These are phyloP conservation scores for Mycalesis mineus DNA, from an alignment of 2,888 invertebrate species.

Conservation along the genomic window DNA sequence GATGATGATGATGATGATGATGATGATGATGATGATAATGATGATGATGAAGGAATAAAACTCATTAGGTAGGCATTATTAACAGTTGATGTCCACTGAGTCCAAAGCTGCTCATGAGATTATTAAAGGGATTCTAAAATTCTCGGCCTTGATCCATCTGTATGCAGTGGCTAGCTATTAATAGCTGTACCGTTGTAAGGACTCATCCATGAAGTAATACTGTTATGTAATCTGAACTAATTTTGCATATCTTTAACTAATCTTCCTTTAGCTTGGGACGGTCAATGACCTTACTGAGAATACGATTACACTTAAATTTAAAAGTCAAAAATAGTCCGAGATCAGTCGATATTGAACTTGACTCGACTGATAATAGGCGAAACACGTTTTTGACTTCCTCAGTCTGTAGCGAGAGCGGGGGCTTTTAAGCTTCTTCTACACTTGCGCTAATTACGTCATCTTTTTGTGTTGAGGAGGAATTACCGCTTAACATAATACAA, in stretches of 20 bases:
- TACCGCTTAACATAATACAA: no score
- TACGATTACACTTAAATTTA: slow-evolving; percentile 14
- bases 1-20: no score
- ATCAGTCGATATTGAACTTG: slow-evolving; percentile 37
- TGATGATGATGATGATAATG: no score
- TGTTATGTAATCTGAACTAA: neutral
- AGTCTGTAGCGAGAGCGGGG: slow-evolving; percentile 33
- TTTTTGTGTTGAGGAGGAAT: neutral
- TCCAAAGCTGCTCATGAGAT: no score
- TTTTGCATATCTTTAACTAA: neutral
- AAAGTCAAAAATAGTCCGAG: slow-evolving; percentile 22
- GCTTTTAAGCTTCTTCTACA: slow-evolving; percentile 24
- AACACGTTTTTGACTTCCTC: slow-evolving; percentile 40
- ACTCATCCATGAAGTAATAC: no score
- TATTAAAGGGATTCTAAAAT: no score
- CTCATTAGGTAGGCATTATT: no score
- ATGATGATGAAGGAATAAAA: no score
- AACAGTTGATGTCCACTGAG: no score
- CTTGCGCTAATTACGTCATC: neutral
- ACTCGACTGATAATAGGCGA: slow-evolving; percentile 39
- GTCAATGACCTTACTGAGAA: slow-evolving; percentile 10
- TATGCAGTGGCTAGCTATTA: no score
- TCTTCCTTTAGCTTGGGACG: neutral
- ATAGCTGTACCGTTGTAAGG: no score
- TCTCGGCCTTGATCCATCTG: no score